Percentiles rank a stretch among this genome's conserved stretches.
These are phyloP conservation scores for Vespertilio murinus DNA, from an alignment of 2,797 vertebrate genomes.

Conservation along the genomic window DNA sequence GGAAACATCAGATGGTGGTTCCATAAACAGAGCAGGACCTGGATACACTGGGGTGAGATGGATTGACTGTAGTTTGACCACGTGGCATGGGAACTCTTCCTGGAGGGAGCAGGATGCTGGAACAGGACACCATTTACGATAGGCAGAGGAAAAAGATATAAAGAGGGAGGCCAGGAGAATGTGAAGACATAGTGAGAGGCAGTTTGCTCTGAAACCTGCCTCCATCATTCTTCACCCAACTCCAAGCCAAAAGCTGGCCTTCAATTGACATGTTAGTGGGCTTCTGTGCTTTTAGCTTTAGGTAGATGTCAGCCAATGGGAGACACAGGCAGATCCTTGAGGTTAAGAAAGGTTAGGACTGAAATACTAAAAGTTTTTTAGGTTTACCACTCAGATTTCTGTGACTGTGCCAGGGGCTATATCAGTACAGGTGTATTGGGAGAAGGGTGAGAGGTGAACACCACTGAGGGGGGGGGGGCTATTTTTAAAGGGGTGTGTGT, in stretches of 20 bases:
- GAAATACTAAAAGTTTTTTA: accelerated
- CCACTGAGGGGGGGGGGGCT: accelerated
- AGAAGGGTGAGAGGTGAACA: accelerated
- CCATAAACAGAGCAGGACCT: not conserved
- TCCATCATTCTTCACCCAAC: not conserved
- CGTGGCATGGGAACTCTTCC: not conserved
- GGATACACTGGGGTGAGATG: accelerated
- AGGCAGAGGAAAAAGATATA: no score
- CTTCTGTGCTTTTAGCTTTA: not conserved
- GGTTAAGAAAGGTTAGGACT: not conserved
- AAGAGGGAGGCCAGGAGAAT: not conserved
- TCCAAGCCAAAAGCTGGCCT: accelerated
- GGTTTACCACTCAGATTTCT: accelerated
- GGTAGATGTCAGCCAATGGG: not conserved
- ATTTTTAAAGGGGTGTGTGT: accelerated
- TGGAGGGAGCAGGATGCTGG: accelerated
- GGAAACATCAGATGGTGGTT: not conserved
- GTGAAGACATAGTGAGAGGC: no score
- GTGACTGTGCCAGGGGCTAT: not conserved
- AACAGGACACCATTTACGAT: accelerated
- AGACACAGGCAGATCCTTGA: not conserved
- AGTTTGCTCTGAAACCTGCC: not conserved
- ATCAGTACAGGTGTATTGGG: no score
- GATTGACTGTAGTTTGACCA: accelerated
- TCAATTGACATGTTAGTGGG: accelerated